Conservation (phyloP, 1,140 invertebrate species). For the Lanistes nyassanus region DNA sequence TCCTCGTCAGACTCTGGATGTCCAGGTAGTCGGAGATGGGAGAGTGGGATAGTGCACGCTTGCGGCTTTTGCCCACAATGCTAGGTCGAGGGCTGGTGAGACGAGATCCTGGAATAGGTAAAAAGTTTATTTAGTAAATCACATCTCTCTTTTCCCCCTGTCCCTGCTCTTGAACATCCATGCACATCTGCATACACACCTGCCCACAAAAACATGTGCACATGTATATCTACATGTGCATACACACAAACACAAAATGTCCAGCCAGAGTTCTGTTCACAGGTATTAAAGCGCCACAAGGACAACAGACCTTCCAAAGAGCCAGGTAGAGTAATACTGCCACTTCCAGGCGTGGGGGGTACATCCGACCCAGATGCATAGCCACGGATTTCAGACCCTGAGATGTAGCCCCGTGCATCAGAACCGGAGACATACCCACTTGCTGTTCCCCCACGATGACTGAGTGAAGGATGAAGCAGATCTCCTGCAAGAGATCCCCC, state of each 20-base stretch:
- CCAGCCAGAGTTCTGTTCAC: too few species aligned
- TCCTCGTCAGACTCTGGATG: constrained; percentile 93
- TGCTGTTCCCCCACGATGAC: constrained; percentile 8
- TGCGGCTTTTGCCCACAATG: constrained; percentile 66
- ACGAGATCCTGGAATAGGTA: constrained; percentile 73
- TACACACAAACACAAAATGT: too few species aligned
- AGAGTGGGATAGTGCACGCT: constrained; percentile 91
- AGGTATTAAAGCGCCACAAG: too few species aligned
- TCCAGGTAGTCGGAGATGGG: constrained; percentile 92
- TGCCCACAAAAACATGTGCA: too few species aligned
- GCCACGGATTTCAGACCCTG: constrained; percentile 23
- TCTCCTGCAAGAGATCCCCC: constrained; percentile 4
- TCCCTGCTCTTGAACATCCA: neutral
- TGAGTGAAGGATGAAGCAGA: neutral
- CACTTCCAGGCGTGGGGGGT: constrained; percentile 65
- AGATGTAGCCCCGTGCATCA: constrained; percentile 14
- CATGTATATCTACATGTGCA: too few species aligned
- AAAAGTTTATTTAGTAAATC: neutral
- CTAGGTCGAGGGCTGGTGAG: constrained; percentile 70
- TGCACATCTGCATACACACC: too few species aligned
- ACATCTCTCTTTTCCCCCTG: too few species aligned
- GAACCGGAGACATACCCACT: constrained; percentile 20
- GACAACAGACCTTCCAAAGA: constrained; percentile 59
- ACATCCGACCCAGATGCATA: constrained; percentile 48
- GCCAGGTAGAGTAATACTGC: constrained; percentile 65